Conservation (phyloP, 2,888 invertebrate genomes). For the Oscheius sp. region DNA sequence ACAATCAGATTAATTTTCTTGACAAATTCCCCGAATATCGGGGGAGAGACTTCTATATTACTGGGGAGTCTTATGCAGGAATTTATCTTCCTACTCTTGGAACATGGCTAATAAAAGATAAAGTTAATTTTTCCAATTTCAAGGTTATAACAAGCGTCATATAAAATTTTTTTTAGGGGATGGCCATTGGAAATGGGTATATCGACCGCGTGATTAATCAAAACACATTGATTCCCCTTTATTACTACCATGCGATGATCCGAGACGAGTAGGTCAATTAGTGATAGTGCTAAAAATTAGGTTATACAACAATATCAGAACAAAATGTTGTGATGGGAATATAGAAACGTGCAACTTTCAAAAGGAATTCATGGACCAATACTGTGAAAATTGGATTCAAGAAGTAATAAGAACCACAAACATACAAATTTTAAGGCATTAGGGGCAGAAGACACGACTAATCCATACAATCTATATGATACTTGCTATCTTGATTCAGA, state of each 20-base stretch:
- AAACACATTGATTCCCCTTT: constrained; percentile 58
- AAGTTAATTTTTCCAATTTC: constrained; percentile 52
- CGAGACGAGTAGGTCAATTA: constrained; percentile 48
- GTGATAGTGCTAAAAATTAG: too few species aligned
- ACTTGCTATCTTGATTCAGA: constrained; percentile 45
- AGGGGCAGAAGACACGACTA: constrained; percentile 38
- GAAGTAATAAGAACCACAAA: background rate
- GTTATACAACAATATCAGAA: constrained; percentile 39
- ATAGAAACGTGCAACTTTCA: constrained; percentile 49
- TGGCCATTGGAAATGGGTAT: constrained; percentile 73
- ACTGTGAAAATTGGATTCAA: background rate
- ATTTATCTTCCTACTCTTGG: constrained; percentile 72
- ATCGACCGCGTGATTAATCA: constrained; percentile 63
- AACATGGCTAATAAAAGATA: constrained; percentile 41
- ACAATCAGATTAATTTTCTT: constrained; percentile 70
- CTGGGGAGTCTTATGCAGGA: constrained; percentile 73
- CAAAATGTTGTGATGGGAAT: constrained; percentile 47
- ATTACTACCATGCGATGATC: constrained; percentile 61
- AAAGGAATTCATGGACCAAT: constrained; percentile 32
- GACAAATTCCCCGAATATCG: constrained; percentile 72
- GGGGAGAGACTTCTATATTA: constrained; percentile 72
- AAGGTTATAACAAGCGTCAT: constrained; percentile 27
- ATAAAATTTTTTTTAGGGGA: constrained; percentile 67
- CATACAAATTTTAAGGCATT: constrained; percentile 28
- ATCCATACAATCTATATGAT: constrained; percentile 52